Conservation (phyloP, 2,797 vertebrate species). For the Mormyrops boulengeri region DNA sequence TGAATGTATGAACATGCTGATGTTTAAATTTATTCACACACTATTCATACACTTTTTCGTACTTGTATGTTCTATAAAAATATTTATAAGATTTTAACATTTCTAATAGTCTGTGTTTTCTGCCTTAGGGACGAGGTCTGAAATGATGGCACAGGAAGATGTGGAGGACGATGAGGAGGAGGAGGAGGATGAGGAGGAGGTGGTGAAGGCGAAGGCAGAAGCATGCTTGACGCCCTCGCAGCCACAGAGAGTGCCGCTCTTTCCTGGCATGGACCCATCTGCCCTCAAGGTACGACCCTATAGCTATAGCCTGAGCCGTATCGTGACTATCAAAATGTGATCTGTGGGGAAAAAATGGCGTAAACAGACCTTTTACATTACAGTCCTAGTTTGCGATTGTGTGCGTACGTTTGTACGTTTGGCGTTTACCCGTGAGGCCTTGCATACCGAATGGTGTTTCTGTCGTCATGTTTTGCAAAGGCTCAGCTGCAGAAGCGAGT, state of each 20-base stretch:
- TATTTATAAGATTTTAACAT: neutral
- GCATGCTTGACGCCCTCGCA: conserved; percentile 32
- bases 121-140: conserved; percentile 16
- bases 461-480: conserved; percentile 46
- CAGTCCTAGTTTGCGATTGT: neutral
- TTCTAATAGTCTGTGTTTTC: neutral
- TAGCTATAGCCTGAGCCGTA: neutral
- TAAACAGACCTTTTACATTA: neutral
- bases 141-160: conserved; percentile 23
- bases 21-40: neutral
- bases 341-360: neutral
- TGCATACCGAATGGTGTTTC: neutral
- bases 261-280: conserved; percentile 72
- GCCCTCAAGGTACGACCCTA: conserved; percentile 64
- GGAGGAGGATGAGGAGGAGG: conserved; percentile 47
- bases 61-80: neutral
- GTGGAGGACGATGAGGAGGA: conserved; percentile 32
- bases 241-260: conserved; percentile 62
- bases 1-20: neutral
- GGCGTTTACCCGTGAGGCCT: neutral
- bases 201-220: conserved; percentile 35
- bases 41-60: neutral
- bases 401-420: neutral
- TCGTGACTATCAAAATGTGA: neutral
- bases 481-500: conserved; percentile 68